A percentile compares a stretch with the other conserved stretches of the same genome.
Conservation (phyloP, 2,888 invertebrate genomes). For the Odontothrips loti region DNA sequence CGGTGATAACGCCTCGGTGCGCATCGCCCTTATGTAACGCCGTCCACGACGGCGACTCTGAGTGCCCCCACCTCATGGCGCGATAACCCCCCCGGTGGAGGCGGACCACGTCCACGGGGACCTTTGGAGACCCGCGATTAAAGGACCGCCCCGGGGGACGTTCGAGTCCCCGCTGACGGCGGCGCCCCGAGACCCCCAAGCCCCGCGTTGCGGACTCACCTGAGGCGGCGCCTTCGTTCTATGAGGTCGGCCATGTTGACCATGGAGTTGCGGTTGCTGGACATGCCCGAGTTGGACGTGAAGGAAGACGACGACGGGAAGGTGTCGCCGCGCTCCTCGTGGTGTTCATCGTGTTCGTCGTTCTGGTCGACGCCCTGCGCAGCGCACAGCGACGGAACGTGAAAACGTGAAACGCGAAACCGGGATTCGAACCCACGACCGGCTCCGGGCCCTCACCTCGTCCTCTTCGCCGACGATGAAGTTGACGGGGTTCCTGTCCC, state of each 20-base stretch:
- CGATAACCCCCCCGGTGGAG: no score
- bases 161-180: no score
- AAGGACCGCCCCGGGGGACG: no score
- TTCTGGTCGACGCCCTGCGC: background rate
- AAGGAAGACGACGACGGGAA: conserved; percentile 40
- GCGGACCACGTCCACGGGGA: no score
- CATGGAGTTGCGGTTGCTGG: conserved; percentile 40
- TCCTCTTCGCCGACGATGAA: conserved; percentile 40
- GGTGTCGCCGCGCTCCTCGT: conserved; percentile 42
- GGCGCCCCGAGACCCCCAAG: no score
- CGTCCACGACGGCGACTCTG: no score
- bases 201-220: conserved; percentile 44
- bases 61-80: no score
- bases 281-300: conserved; percentile 42
- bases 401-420: background rate
- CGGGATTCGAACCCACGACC: no score
- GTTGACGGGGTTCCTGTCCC: conserved; percentile 37
- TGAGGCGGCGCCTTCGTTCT: conserved; percentile 50
- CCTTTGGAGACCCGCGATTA: no score
- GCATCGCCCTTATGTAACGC: no score
- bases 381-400: background rate
- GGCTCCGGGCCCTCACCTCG: conserved; percentile 29
- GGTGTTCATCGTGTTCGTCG: conserved; percentile 41
- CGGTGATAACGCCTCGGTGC: no score
- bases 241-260: conserved; percentile 45